Evolutionary conservation across 2,888 invertebrate species (phyloP).

Genomic region (Troides oblongomaculatus): DNA sequence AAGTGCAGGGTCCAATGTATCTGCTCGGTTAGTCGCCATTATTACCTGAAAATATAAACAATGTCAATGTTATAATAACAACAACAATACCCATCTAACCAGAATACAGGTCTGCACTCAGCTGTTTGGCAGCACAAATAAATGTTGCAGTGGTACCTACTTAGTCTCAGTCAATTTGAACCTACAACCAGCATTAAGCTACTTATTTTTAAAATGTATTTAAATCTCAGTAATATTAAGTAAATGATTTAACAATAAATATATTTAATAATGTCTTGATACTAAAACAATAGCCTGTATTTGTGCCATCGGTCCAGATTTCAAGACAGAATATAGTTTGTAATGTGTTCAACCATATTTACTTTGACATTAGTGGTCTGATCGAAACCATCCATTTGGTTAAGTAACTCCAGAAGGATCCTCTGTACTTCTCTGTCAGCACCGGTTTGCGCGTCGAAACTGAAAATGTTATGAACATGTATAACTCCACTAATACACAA

Average conservation of each 20-base stretch:
- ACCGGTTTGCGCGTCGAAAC: conserved; percentile 98
- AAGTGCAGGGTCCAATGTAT: conserved; percentile 98
- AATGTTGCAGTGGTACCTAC: too few species aligned
- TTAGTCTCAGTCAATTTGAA: too few species aligned
- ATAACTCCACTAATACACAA: too few species aligned
- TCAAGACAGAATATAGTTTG: neutral
- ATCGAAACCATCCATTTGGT: conserved; percentile 99
- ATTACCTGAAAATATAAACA: conserved; percentile 76
- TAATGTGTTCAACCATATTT: conserved; percentile 31
- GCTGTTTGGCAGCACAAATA: too few species aligned
- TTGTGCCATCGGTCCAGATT: neutral
- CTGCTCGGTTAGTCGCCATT: conserved; percentile 98
- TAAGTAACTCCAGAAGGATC: conserved; percentile 96
- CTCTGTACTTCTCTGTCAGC: conserved; percentile 99
- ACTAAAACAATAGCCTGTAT: neutral
- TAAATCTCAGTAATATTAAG: too few species aligned
- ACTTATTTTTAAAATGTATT: too few species aligned
- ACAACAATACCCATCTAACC: too few species aligned
- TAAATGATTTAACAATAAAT: too few species aligned
- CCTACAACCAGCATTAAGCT: too few species aligned
- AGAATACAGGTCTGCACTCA: too few species aligned
- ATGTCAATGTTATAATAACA: neutral
- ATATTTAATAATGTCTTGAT: too few species aligned
- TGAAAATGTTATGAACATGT: conserved; percentile 34
- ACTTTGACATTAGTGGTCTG: conserved; percentile 99